Percentiles rank a stretch among this genome's conserved stretches.
Conservation (phyloP, 1,140 invertebrate species). For the Solenopsis invicta region DNA sequence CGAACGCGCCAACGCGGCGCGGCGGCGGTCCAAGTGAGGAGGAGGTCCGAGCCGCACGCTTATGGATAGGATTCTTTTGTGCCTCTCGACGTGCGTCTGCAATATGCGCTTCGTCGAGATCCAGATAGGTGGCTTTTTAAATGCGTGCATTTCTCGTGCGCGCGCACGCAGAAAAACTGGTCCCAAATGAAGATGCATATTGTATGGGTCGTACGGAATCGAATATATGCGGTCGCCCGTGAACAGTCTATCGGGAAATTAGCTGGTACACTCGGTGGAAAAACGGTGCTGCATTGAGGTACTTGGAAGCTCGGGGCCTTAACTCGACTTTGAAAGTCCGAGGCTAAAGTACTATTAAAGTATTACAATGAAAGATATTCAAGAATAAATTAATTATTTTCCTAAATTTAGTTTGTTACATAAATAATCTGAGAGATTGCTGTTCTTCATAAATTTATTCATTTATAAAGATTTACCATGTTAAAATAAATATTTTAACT, state of each 20-base stretch:
- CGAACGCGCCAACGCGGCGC: constrained; percentile 12
- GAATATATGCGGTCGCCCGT: constrained; percentile 1
- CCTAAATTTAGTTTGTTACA: neutral
- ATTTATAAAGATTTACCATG: too few species aligned
- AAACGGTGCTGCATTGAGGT: neutral
- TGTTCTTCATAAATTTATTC: neutral
- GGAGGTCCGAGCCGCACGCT: constrained; percentile 27
- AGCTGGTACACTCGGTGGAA: constrained; percentile 21
- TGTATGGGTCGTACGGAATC: constrained; percentile 44
- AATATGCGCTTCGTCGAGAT: constrained; percentile 12
- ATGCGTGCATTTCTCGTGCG: constrained; percentile 27
- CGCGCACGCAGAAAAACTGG: constrained; percentile 58
- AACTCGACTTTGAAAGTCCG: neutral
- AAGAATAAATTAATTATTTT: neutral
- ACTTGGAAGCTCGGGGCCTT: constrained; percentile 2
- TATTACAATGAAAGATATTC: neutral
- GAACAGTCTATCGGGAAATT: constrained; percentile 35
- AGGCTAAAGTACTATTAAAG: constrained; percentile 12
- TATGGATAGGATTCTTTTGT: constrained; percentile 62
- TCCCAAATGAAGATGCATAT: constrained; percentile 64
- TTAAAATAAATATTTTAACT: too few species aligned
- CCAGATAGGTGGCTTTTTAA: constrained; percentile 58
- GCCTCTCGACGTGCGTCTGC: constrained; percentile 24
- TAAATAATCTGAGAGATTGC: neutral
- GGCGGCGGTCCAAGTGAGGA: neutral